These are phyloP conservation scores for Drosophila merina DNA, from an alignment of 2,888 invertebrate species.

Conservation along the genomic window DNA sequence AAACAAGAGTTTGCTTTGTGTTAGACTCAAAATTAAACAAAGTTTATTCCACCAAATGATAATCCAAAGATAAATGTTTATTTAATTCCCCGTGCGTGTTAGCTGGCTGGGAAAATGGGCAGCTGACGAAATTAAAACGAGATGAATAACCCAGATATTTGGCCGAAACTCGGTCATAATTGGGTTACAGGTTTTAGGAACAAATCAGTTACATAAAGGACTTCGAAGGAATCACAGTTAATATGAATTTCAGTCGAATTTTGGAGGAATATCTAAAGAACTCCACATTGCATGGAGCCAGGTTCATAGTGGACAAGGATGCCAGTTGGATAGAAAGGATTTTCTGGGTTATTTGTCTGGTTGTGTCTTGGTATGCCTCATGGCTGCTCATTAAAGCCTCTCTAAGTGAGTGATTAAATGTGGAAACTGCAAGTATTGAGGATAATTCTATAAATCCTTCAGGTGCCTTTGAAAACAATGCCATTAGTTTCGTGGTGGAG, in stretches of 20 bases:
- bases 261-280: constrained; percentile 87
- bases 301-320: constrained; percentile 88
- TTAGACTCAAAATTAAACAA: constrained; percentile 22
- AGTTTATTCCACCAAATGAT: constrained; percentile 20
- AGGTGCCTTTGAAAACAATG: constrained; percentile 87
- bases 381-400: constrained; percentile 87
- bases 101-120: constrained; percentile 46
- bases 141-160: constrained; percentile 27
- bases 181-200: neutral
- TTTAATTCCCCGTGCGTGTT: constrained; percentile 43
- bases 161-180: constrained; percentile 2
- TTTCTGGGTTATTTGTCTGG: constrained; percentile 88
- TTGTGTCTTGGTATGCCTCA: constrained; percentile 89
- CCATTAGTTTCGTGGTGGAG: constrained; percentile 91
- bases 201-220: constrained; percentile 33
- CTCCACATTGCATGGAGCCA: constrained; percentile 89
- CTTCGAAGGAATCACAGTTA: neutral
- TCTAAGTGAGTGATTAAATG: constrained; percentile 72
- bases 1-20: constrained; percentile 15
- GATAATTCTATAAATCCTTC: neutral
- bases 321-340: constrained; percentile 86
- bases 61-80: constrained; percentile 45
- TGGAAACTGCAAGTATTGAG: accelerated
- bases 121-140: constrained; percentile 40
- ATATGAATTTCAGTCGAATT: constrained; percentile 56